Evolutionary conservation across 2,113 vertebrate genomes (phyloP).

Genomic region (Epinephelus lanceolatus): DNA sequence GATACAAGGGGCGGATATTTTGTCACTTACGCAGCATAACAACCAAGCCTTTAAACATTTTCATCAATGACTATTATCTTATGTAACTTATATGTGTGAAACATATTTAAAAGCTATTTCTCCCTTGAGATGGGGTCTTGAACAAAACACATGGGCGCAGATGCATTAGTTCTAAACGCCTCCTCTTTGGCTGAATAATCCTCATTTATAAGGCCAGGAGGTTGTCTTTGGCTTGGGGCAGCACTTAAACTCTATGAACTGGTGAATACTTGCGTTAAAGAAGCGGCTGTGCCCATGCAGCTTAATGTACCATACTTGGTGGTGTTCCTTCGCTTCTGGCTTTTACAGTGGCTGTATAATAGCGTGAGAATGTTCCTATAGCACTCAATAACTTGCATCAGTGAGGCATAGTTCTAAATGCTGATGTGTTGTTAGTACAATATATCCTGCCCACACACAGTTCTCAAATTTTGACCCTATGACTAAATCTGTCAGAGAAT

Average conservation of each 20-base stretch:
- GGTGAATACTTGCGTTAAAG: slow-evolving; percentile 67
- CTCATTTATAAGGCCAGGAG: slow-evolving; percentile 70
- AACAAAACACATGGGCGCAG: slow-evolving; percentile 50
- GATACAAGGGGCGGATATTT: slow-evolving; percentile 41
- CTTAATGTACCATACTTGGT: slow-evolving; percentile 66
- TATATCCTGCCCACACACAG: slow-evolving; percentile 52
- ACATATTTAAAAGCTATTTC: slow-evolving; percentile 44
- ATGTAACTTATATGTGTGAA: slow-evolving; percentile 27
- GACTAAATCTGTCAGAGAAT: slow-evolving; percentile 53
- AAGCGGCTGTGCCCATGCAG: slow-evolving; percentile 43
- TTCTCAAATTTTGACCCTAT: slow-evolving; percentile 50
- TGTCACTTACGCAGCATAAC: slow-evolving; percentile 41
- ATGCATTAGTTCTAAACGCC: slow-evolving; percentile 48
- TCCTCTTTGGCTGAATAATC: slow-evolving; percentile 61
- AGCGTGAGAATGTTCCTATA: slow-evolving; percentile 40
- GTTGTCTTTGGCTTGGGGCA: slow-evolving; percentile 63
- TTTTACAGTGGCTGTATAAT: slow-evolving; percentile 58
- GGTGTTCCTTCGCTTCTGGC: slow-evolving; percentile 49
- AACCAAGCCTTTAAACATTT: slow-evolving; percentile 18
- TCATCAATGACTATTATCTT: slow-evolving; percentile 31
- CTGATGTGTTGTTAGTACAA: slow-evolving; percentile 46
- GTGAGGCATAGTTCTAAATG: slow-evolving; percentile 50
- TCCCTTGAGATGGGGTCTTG: slow-evolving; percentile 33
- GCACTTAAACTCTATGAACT: slow-evolving; percentile 78
- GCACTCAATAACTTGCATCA: slow-evolving; percentile 58